Evolutionary conservation across 2,113 vertebrate genomes (phyloP).

Genomic region (Austrofundulus limnaeus): DNA sequence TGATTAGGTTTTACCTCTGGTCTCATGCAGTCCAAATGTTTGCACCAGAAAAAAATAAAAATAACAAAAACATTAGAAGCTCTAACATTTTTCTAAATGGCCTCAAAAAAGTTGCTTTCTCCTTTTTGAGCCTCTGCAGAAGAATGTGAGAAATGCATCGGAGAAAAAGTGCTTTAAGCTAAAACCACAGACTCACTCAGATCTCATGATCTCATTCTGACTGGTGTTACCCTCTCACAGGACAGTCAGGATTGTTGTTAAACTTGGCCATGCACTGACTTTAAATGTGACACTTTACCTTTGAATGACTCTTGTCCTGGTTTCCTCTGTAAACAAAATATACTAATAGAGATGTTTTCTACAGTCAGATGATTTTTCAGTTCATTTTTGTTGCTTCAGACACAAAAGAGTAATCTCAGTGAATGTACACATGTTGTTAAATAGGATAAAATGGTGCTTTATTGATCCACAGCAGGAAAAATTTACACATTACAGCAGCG

Average conservation of each 20-base stretch:
- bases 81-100: constrained; percentile 55
- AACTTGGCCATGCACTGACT: background rate
- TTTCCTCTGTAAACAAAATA: background rate
- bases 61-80: constrained; percentile 52
- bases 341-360: too few relatives aligned
- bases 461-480: too few relatives aligned
- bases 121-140: constrained; percentile 22
- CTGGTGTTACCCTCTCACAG: constrained; percentile 26
- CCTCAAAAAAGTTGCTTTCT: constrained; percentile 17
- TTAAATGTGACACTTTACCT: constrained; percentile 9
- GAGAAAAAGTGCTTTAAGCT: constrained; percentile 45
- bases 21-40: too few relatives aligned
- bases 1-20: constrained; percentile 34
- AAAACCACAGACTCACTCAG: constrained; percentile 32
- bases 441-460: too few relatives aligned
- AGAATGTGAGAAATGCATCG: constrained; percentile 60
- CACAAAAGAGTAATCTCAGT: too few relatives aligned
- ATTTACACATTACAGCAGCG: too few relatives aligned
- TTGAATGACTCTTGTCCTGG: constrained; percentile 1
- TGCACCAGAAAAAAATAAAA: too few relatives aligned
- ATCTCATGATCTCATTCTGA: constrained; percentile 43
- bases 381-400: too few relatives aligned
- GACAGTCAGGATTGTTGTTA: constrained; percentile 16
- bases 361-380: too few relatives aligned
- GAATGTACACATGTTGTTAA: too few relatives aligned